These are phyloP conservation scores for Dasysyrphus albostriatus DNA, from an alignment of 2,888 invertebrate species.

Conservation along the genomic window DNA sequence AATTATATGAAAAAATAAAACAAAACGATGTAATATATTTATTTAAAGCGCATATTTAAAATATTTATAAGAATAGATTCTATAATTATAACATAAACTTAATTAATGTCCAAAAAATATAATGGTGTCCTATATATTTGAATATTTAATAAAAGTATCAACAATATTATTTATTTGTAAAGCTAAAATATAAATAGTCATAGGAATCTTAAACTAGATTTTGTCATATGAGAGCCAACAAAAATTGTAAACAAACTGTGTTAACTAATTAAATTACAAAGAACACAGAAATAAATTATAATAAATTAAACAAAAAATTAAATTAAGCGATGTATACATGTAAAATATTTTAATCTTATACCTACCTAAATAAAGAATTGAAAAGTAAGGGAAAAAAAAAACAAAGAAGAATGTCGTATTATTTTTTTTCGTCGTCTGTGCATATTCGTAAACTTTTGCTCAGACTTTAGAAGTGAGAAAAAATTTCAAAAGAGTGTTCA, in stretches of 20 bases:
- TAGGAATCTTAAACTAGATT: slow-evolving; percentile 21
- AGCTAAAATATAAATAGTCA: slow-evolving; percentile 8
- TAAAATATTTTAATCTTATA: slow-evolving; percentile 40
- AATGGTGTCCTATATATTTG: slow-evolving; percentile 53
- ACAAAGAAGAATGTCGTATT: too few species aligned
- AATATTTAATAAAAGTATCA: slow-evolving; percentile 20
- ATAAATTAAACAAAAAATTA: slow-evolving; percentile 28
- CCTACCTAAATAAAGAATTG: slow-evolving; percentile 5
- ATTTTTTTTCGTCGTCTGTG: too few species aligned
- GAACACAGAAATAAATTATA: slow-evolving; percentile 7
- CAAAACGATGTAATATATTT: slow-evolving; percentile 57
- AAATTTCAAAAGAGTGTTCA: too few species aligned
- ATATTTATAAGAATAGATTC: slow-evolving; percentile 47
- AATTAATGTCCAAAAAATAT: slow-evolving; percentile 55
- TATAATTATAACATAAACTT: slow-evolving; percentile 1
- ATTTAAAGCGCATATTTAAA: slow-evolving; percentile 41
- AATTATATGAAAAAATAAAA: slow-evolving; percentile 32
- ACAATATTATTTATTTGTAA: slow-evolving; percentile 39
- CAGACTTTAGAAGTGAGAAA: too few species aligned
- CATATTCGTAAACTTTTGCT: too few species aligned
- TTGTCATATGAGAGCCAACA: slow-evolving; percentile 41
- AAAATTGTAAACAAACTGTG: slow-evolving; percentile 64
- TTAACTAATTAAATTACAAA: slow-evolving; percentile 63
- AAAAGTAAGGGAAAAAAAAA: background rate
- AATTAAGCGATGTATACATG: slow-evolving; percentile 59